These are phyloP conservation scores for Caenorhabditis macrosperma DNA, from an alignment of 2,888 invertebrate species.

Conservation along the genomic window DNA sequence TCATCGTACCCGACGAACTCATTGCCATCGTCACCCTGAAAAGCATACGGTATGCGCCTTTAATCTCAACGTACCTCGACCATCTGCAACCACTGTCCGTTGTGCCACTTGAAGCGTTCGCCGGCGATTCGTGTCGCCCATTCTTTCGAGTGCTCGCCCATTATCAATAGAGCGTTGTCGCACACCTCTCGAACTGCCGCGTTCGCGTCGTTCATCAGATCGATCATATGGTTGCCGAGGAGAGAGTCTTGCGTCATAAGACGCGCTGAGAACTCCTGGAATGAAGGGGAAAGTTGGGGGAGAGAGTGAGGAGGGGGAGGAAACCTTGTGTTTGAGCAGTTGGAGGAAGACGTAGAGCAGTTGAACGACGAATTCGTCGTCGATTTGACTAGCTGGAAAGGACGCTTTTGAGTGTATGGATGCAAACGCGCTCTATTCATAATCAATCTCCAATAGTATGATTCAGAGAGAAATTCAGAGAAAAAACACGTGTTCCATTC, in stretches of 20 bases:
- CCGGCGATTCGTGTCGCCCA: conserved; percentile 95
- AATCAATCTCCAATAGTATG: too few relatives aligned
- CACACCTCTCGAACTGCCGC: conserved; percentile 87
- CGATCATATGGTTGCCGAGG: conserved; percentile 95
- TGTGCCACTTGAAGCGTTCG: conserved; percentile 97
- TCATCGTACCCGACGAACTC: conserved; percentile 38
- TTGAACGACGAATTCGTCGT: conserved; percentile 97
- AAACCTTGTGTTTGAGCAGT: conserved; percentile 86
- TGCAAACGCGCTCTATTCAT: too few relatives aligned
- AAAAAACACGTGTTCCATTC: too few relatives aligned
- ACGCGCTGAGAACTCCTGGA: conserved; percentile 66
- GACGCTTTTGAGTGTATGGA: background rate
- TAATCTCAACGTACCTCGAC: conserved; percentile 83
- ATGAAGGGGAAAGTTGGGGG: background rate
- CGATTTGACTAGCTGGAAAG: conserved; percentile 89
- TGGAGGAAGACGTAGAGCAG: conserved; percentile 96
- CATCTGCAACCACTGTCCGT: conserved; percentile 98
- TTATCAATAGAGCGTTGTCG: conserved; percentile 94
- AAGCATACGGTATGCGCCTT: background rate
- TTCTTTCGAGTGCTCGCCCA: conserved; percentile 90
- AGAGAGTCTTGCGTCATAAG: conserved; percentile 83
- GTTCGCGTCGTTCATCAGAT: conserved; percentile 94
- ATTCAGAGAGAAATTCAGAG: too few relatives aligned
- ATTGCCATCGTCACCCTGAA: conserved; percentile 34
- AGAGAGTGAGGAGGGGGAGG: background rate